Conservation (phyloP, 1,140 invertebrate species). For the Panagrolaimus sp. region DNA sequence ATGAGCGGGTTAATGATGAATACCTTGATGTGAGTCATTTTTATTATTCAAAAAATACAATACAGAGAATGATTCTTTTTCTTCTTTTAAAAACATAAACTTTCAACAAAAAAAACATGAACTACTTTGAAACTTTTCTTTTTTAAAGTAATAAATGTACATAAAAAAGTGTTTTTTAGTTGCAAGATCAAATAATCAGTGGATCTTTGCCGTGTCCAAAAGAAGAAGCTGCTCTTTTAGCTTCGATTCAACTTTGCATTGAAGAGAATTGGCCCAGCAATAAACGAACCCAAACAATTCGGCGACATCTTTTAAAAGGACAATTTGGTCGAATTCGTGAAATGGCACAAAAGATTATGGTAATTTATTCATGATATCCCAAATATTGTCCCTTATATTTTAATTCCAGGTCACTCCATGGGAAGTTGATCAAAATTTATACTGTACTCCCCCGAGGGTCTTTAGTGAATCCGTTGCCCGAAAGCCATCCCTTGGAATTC, state of each 20-base stretch:
- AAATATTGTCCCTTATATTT: background rate
- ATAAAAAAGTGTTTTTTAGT: conserved; percentile 62
- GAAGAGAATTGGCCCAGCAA: conserved; percentile 67
- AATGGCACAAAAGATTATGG: conserved; percentile 58
- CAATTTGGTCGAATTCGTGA: conserved; percentile 61
- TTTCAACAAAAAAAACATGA: background rate
- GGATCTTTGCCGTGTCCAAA: conserved; percentile 69
- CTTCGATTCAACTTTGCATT: conserved; percentile 69
- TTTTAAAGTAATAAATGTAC: background rate
- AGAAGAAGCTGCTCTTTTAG: conserved; percentile 69
- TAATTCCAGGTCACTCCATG: conserved; percentile 32
- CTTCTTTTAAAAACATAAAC: background rate
- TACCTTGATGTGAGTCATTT: conserved; percentile 54
- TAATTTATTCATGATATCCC: conserved; percentile 30
- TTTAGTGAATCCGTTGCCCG: conserved; percentile 33
- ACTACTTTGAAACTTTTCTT: background rate
- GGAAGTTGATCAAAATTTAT: conserved; percentile 56
- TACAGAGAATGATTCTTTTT: background rate
- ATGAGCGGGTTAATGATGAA: conserved; percentile 58
- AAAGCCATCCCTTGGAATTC: conserved; percentile 15
- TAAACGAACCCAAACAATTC: conserved; percentile 58
- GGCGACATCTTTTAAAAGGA: conserved; percentile 55
- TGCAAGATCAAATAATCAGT: conserved; percentile 67
- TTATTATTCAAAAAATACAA: no score
- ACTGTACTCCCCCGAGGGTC: conserved; percentile 46